Evolutionary conservation across 1,140 invertebrate genomes (phyloP).

Genomic region (Aphaenogaster rudis): DNA sequence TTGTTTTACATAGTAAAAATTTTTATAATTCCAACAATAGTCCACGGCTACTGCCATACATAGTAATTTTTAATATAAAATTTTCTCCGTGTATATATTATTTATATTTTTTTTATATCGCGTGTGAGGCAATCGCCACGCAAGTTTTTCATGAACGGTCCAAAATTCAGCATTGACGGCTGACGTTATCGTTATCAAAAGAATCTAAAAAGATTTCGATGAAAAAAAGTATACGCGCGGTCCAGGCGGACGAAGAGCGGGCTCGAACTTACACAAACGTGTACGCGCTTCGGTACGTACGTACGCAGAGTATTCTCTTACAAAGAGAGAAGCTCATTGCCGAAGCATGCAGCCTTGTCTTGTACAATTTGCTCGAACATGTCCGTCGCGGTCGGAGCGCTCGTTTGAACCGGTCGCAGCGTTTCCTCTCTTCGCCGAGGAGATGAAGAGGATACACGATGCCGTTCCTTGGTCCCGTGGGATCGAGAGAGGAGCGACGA

Average conservation of each 20-base stretch:
- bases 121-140: background rate
- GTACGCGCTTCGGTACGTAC: conserved; percentile 40
- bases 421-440: conserved; percentile 72
- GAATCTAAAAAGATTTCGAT: background rate
- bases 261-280: conserved; percentile 7
- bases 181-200: background rate
- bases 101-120: background rate
- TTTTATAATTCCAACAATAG: too few species aligned
- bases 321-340: conserved; percentile 76
- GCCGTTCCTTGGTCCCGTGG: conserved; percentile 72
- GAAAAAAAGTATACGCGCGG: background rate
- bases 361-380: conserved; percentile 83
- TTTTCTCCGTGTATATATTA: background rate
- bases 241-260: background rate
- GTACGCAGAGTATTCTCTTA: conserved; percentile 36
- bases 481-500: conserved; percentile 74
- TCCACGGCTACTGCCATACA: too few species aligned
- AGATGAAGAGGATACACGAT: conserved; percentile 77
- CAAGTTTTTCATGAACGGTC: background rate
- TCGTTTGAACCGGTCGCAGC: conserved; percentile 77
- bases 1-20: too few species aligned
- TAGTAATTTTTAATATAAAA: too few species aligned
- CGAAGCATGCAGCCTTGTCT: conserved; percentile 81
- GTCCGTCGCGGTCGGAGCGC: conserved; percentile 80
- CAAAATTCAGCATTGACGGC: background rate